Evolutionary conservation across 2,888 invertebrate species (phyloP).

Genomic region (Oligia fasciuncula): DNA sequence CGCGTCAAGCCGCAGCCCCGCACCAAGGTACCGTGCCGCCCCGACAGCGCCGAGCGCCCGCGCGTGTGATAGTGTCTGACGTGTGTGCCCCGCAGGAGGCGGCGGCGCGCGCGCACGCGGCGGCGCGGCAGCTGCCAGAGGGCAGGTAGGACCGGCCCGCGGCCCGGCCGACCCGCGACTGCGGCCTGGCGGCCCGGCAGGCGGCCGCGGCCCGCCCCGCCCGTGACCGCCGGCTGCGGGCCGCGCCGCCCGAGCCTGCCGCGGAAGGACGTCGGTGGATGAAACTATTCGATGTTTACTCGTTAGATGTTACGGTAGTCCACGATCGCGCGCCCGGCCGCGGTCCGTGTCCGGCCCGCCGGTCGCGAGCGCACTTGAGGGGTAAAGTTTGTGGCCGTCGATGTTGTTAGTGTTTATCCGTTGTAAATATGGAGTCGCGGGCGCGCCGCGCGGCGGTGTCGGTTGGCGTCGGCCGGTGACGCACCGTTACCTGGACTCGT

Average conservation of each 20-base stretch:
- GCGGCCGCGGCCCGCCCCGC: conserved; percentile 58
- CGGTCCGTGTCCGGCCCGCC: conserved; percentile 58
- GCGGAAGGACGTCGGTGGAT: conserved; percentile 72
- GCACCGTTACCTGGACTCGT: conserved; percentile 74
- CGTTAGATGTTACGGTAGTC: conserved; percentile 77
- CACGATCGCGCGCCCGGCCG: conserved; percentile 69
- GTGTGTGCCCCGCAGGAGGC: conserved; percentile 63
- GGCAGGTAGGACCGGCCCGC: conserved; percentile 83
- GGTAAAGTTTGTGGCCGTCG: conserved; percentile 68
- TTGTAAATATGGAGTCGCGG: conserved; percentile 75
- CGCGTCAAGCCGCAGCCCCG: conserved; percentile 85
- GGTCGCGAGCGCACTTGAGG: conserved; percentile 64
- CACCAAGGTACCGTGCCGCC: conserved; percentile 77
- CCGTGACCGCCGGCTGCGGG: conserved; percentile 55
- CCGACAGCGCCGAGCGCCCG: conserved; percentile 31
- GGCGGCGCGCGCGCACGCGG: conserved; percentile 75
- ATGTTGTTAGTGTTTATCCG: conserved; percentile 71
- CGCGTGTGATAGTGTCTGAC: conserved; percentile 35
- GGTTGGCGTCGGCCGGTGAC: conserved; percentile 68
- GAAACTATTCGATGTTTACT: conserved; percentile 78
- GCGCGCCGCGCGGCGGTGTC: conserved; percentile 63
- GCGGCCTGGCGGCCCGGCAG: conserved; percentile 69
- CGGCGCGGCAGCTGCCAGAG: conserved; percentile 83
- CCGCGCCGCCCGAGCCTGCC: conserved; percentile 55
- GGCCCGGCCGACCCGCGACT: conserved; percentile 73